A percentile compares a stretch with the other conserved stretches of the same genome.
Conservation (phyloP, 2,888 invertebrate species). For the Sussaba pulchella region DNA sequence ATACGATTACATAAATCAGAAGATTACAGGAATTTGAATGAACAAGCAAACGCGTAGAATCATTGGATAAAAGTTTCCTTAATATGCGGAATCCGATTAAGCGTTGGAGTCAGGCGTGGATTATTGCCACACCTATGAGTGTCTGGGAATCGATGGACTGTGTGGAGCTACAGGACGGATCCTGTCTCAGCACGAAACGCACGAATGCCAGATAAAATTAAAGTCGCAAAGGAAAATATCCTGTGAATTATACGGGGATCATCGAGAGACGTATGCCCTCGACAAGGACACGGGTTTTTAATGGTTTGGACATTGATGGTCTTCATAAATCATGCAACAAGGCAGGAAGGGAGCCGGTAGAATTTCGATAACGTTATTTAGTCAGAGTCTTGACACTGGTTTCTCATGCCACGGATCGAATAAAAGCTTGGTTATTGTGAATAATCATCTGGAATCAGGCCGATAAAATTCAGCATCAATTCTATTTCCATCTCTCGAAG, state of each 20-base stretch:
- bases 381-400: too few species aligned
- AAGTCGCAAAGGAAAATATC: slow-evolving; percentile 13
- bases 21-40: slow-evolving; percentile 56
- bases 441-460: background rate
- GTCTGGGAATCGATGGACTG: slow-evolving; percentile 47
- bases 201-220: too few species aligned
- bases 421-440: background rate
- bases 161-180: slow-evolving; percentile 51
- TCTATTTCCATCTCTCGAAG: background rate
- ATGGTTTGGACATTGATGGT: too few species aligned
- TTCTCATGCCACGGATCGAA: too few species aligned
- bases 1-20: slow-evolving; percentile 47
- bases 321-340: too few species aligned
- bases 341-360: too few species aligned
- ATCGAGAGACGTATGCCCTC: too few species aligned
- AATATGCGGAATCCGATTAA: slow-evolving; percentile 65
- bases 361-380: too few species aligned
- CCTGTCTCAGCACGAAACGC: too few species aligned
- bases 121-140: slow-evolving; percentile 41
- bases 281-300: too few species aligned
- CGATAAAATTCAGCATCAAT: background rate
- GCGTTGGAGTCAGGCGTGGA: slow-evolving; percentile 52
- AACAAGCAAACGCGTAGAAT: slow-evolving; percentile 35
- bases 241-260: slow-evolving; percentile 12
- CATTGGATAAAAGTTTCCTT: slow-evolving; percentile 58